Evolutionary conservation across 2,888 invertebrate genomes (phyloP).

Genomic region (Machimus rusticus): DNA sequence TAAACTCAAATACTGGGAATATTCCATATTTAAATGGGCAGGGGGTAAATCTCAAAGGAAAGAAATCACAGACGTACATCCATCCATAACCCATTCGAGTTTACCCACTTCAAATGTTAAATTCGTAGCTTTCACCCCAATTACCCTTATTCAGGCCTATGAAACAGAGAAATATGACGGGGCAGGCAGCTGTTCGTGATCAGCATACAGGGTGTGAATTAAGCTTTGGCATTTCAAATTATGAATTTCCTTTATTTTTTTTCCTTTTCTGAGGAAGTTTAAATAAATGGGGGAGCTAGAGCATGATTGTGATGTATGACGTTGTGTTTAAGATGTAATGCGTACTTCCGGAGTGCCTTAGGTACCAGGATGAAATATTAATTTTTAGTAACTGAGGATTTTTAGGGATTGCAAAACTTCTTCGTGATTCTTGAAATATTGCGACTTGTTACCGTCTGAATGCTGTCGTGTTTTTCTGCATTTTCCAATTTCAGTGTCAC

Average conservation of each 20-base stretch:
- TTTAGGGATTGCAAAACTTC: background rate
- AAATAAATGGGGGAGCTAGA: background rate
- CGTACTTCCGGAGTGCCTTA: background rate
- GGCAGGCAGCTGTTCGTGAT: background rate
- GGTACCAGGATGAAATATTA: background rate
- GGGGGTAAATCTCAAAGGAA: background rate
- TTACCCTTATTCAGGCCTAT: background rate
- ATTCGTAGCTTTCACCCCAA: constrained; percentile 28
- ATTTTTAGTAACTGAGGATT: background rate
- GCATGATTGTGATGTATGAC: constrained; percentile 11
- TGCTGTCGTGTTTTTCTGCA: background rate
- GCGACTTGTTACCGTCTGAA: background rate
- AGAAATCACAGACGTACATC: background rate
- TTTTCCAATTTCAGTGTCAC: background rate
- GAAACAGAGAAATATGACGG: constrained; percentile 24
- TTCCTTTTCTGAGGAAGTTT: background rate
- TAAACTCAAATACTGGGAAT: background rate
- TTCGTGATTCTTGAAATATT: background rate
- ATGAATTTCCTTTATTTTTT: background rate
- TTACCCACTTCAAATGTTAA: constrained; percentile 8
- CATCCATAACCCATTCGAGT: background rate
- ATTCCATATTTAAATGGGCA: background rate
- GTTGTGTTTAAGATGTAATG: background rate
- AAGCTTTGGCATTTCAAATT: background rate
- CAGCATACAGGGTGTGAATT: constrained; percentile 21